Evolutionary conservation across 2,888 invertebrate genomes (phyloP), one percentile per base, ranked within the genome.

Genomic region (Ommatoiulus sabulosus): DNA sequence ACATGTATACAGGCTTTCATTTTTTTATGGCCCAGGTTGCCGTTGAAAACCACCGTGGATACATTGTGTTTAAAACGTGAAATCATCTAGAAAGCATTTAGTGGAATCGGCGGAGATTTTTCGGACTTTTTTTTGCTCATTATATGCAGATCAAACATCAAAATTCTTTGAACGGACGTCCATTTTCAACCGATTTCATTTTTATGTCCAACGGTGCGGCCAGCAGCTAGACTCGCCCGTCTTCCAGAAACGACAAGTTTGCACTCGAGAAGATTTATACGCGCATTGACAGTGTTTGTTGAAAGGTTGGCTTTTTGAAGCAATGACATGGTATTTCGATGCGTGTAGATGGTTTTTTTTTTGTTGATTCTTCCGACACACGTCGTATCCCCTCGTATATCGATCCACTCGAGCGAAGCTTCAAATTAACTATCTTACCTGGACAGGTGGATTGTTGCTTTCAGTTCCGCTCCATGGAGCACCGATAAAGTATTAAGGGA

Each of bases 81-180:
- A 72, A 72, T 72, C 72, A 72, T 72, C 72, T 63, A 63, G 20
- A 63, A 63, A 63, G n/a, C 72, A 72, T 72, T 72, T 72, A 72
- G 72, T 24, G 72, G 72, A 72, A 72, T 3, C 72, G 8, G 10
- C 24, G 12, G 24, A 24, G 24, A 12, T 12, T 72, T n/a, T 12
- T 17, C 63, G 20, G 7, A 7, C 8, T 57, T 72, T 72, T 24
- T 57, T 57, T 57, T 72, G 72, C 72, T 72, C 72, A n/a, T 72
- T 72, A 72, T 72, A 20, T 24, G 2, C 35, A 24, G 72, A 72
- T 72, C 72, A 72, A 72, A 24, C 72, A 12, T 72, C 72, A n/a
- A 72, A 72, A 72, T 72, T 72, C 72, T 72, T n/a, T 24, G 24
- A 24, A 24, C 72, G 10, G 72, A 72, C 24, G 8, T 24, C 72